Conservation (phyloP, 2,113 vertebrate genomes). For the Murina feae region DNA sequence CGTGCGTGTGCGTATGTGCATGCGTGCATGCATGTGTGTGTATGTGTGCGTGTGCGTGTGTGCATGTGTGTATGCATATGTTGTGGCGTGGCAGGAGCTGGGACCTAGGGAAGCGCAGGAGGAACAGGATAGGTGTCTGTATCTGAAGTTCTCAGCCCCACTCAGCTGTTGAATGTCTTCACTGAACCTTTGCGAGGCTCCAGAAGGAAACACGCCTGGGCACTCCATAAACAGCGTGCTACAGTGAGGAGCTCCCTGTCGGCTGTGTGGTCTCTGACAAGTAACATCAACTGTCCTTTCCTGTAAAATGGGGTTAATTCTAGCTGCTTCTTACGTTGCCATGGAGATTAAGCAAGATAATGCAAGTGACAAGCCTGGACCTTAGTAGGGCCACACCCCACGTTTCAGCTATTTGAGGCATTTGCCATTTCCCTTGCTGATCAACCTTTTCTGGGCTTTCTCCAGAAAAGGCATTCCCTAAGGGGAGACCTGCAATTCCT, state of each 20-base stretch:
- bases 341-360: neutral
- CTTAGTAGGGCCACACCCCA: neutral
- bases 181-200: neutral
- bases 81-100: neutral
- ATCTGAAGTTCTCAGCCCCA: neutral
- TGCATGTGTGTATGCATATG: neutral
- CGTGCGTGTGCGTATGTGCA: neutral
- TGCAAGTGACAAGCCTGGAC: neutral
- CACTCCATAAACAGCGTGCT: neutral
- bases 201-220: neutral
- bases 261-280: neutral
- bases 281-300: neutral
- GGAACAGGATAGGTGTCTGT: neutral
- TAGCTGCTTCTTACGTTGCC: neutral
- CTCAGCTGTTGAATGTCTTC: neutral
- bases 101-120: neutral
- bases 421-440: constrained; percentile 12
- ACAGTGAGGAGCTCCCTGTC: neutral
- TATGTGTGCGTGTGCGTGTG: no score
- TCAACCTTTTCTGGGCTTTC: constrained; percentile 38
- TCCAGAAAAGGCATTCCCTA: constrained; percentile 28
- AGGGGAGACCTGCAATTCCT: constrained; percentile 42
- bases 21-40: neutral
- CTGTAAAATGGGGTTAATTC: constrained; percentile 29
- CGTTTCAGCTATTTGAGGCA: neutral